phyloP scores from a whole-genome alignment of 2,888 invertebrate species.

The Euplexia lucipara region DNA sequence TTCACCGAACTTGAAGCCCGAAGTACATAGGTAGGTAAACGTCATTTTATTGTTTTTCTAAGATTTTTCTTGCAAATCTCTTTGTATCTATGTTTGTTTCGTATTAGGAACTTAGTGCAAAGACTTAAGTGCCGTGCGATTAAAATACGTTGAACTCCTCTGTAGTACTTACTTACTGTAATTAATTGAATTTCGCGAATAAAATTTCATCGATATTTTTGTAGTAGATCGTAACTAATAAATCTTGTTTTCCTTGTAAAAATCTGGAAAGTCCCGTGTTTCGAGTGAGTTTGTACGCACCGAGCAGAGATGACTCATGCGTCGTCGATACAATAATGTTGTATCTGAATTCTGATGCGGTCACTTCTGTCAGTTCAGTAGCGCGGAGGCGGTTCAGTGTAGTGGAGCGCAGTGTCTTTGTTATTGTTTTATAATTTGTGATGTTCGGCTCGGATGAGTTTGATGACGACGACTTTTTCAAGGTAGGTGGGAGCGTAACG shows the following conservation, averaged over 20 bases:
- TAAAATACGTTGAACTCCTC: neutral
- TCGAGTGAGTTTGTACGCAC: slow-evolving; percentile 2
- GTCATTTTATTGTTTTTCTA: slow-evolving; percentile 14
- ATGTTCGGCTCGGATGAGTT: slow-evolving; percentile 61
- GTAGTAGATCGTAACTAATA: neutral
- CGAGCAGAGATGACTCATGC: slow-evolving; percentile 42
- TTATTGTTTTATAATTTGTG: slow-evolving; percentile 54
- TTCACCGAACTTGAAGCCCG: no score
- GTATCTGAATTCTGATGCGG: neutral
- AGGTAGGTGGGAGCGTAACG: slow-evolving; percentile 60
- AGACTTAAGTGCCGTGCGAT: neutral
- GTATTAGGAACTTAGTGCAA: neutral
- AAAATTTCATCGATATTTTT: neutral
- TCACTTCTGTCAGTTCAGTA: slow-evolving; percentile 25
- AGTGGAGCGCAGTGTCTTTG: slow-evolving; percentile 50
- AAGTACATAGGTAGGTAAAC: slow-evolving; percentile 22
- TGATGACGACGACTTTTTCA: slow-evolving; percentile 60
- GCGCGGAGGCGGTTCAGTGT: slow-evolving; percentile 27
- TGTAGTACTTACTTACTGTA: neutral
- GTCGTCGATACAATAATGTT: slow-evolving; percentile 7
- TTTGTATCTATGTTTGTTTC: slow-evolving; percentile 12
- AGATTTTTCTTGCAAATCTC: neutral
- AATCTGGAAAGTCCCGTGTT: slow-evolving; percentile 41
- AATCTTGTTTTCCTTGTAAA: slow-evolving; percentile 39
- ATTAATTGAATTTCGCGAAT: slow-evolving; percentile 3